Evolutionary conservation across 2,797 vertebrate genomes (phyloP).

Genomic region (Melanotaenia boesemani): DNA sequence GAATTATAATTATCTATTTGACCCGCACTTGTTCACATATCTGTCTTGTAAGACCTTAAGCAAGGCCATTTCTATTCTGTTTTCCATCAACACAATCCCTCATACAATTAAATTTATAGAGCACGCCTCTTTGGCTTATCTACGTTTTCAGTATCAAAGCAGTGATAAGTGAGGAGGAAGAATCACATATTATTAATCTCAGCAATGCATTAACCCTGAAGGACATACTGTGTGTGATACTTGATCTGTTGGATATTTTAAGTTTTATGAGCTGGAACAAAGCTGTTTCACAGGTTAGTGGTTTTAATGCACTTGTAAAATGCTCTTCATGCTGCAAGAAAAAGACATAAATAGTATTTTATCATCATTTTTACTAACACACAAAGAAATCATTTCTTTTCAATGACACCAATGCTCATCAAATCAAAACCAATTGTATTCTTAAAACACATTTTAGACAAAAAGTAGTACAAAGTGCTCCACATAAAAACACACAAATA

Average conservation of each 20-base stretch:
- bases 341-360: constrained; percentile 29
- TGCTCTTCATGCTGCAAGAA: constrained; percentile 3
- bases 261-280: constrained; percentile 56
- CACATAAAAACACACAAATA: not conserved
- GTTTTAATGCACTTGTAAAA: constrained; percentile 41
- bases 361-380: not conserved
- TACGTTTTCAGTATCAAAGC: not conserved
- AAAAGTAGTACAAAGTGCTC: not conserved
- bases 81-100: not conserved
- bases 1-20: not conserved
- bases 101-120: not conserved
- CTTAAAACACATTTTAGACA: too few species aligned
- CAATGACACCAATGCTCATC: not conserved
- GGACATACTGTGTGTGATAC: constrained; percentile 33
- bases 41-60: not conserved
- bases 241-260: constrained; percentile 34
- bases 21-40: not conserved
- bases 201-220: constrained; percentile 15
- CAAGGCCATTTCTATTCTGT: not conserved
- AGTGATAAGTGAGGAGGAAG: not conserved
- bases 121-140: not conserved
- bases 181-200: constrained; percentile 13
- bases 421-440: too few species aligned
- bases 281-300: constrained; percentile 54
- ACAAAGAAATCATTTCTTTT: not conserved